phyloP scores from a whole-genome alignment of 2,888 invertebrate genomes.

The Bombyx huttoni region DNA sequence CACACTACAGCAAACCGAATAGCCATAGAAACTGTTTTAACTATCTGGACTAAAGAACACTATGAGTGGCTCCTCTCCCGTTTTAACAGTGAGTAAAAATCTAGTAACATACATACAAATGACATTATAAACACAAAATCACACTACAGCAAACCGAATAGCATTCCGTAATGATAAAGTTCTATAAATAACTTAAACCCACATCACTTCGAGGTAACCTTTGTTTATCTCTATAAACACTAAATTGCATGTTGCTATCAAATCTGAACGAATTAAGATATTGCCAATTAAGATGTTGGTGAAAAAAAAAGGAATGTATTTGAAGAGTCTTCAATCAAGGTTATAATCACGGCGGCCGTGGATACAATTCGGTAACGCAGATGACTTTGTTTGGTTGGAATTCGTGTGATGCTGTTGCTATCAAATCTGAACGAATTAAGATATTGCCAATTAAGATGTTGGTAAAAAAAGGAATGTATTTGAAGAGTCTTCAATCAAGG shows the following conservation, averaged over 20 bases:
- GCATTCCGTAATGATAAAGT: constrained; percentile 49
- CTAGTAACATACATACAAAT: no score
- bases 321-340: constrained; percentile 9
- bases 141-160: neutral
- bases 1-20: neutral
- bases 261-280: neutral
- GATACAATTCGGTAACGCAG: constrained; percentile 28
- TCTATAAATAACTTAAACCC: constrained; percentile 50
- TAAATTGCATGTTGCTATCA: neutral
- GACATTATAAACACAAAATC: neutral
- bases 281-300: constrained; percentile 1
- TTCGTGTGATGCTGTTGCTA: no score
- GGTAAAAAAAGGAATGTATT: constrained; percentile 3
- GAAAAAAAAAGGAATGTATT: constrained; percentile 2
- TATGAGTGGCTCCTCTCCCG: no score
- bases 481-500: constrained; percentile 9
- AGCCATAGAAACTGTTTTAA: no score
- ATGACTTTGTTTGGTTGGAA: constrained; percentile 21
- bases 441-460: neutral
- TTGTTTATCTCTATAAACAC: constrained; percentile 30
- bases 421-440: neutral
- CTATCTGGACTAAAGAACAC: no score
- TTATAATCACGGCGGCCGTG: constrained; percentile 14
- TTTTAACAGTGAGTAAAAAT: no score
- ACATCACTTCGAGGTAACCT: constrained; percentile 37